Percentiles rank a stretch among this genome's conserved stretches.
These are phyloP conservation scores for Nomada flava DNA, from an alignment of 2,888 invertebrate genomes.

Conservation along the genomic window DNA sequence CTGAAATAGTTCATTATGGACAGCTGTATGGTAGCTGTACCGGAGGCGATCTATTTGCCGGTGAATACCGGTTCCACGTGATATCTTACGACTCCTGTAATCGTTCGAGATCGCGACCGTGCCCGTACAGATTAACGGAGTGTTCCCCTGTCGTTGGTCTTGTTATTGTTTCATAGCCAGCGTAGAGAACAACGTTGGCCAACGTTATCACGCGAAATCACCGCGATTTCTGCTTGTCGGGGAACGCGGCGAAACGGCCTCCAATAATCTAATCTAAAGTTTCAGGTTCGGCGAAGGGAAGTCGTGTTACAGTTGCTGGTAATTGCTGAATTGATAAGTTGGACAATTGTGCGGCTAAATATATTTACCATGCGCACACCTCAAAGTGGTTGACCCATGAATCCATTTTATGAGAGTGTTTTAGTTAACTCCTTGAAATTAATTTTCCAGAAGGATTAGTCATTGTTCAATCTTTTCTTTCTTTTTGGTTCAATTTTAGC, in stretches of 20 bases:
- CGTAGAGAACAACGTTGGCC: neutral
- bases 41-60: slow-evolving; percentile 62
- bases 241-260: neutral
- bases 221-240: slow-evolving; percentile 29
- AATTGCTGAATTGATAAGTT: too few relatives aligned
- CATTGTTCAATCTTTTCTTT: too few relatives aligned
- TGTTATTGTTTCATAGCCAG: slow-evolving; percentile 62
- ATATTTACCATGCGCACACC: too few relatives aligned
- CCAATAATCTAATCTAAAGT: slow-evolving; percentile 6
- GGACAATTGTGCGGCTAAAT: too few relatives aligned
- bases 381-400: too few relatives aligned
- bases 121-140: slow-evolving; percentile 67
- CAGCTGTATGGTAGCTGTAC: slow-evolving; percentile 55
- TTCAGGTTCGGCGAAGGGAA: too few relatives aligned
- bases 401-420: too few relatives aligned
- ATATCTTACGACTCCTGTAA: slow-evolving; percentile 63
- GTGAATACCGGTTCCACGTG: slow-evolving; percentile 51
- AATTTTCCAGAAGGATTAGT: too few relatives aligned
- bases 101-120: slow-evolving; percentile 67
- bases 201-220: slow-evolving; percentile 17
- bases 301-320: too few relatives aligned
- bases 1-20: slow-evolving; percentile 65
- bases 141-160: slow-evolving; percentile 55
- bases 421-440: too few relatives aligned
- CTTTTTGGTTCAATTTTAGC: too few relatives aligned